These are phyloP conservation scores for Erpetoichthys calabaricus DNA, from an alignment of 2,797 vertebrate genomes.

Conservation along the genomic window DNA sequence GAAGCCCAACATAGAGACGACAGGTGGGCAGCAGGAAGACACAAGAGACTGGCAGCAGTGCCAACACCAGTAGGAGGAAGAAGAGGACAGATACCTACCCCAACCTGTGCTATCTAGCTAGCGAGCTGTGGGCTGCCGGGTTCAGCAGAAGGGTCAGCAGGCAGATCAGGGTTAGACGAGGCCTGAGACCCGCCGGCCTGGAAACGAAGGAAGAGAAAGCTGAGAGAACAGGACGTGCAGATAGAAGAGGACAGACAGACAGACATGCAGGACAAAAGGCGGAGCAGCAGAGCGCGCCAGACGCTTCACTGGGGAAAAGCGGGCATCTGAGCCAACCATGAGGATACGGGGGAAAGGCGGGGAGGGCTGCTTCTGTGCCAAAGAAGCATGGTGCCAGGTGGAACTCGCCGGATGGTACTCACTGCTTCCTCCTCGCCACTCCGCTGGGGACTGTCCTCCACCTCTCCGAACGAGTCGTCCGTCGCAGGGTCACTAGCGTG, in stretches of 20 bases:
- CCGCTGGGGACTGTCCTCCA: slow-evolving; percentile 87
- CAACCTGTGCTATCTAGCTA: slow-evolving; percentile 97
- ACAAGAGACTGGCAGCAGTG: background rate
- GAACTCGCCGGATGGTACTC: slow-evolving; percentile 41
- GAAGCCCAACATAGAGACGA: slow-evolving; percentile 8
- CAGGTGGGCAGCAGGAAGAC: slow-evolving; percentile 4
- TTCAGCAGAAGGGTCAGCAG: slow-evolving; percentile 80
- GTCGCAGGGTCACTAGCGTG: slow-evolving; percentile 74
- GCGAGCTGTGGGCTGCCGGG: slow-evolving; percentile 92
- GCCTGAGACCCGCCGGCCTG: slow-evolving; percentile 92
- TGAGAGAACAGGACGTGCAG: no score
- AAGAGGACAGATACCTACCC: slow-evolving; percentile 83
- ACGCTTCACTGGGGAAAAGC: slow-evolving; percentile 1
- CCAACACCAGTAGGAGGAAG: slow-evolving; percentile 35
- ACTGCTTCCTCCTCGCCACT: slow-evolving; percentile 86
- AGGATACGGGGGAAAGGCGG: slow-evolving; percentile 45
- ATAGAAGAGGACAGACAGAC: no score
- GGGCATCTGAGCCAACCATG: slow-evolving; percentile 15
- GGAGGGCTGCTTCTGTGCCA: slow-evolving; percentile 26
- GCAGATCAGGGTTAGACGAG: slow-evolving; percentile 84
- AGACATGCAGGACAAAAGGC: slow-evolving; percentile 2
- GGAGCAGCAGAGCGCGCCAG: background rate
- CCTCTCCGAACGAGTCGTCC: slow-evolving; percentile 84
- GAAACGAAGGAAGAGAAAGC: slow-evolving; percentile 31
- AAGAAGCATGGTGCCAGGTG: slow-evolving; percentile 13